A percentile compares a stretch with the other conserved stretches of the same genome.
These are phyloP conservation scores for Microctenopoma steveboyesi DNA, from an alignment of 2,797 vertebrate genomes.

Conservation along the genomic window DNA sequence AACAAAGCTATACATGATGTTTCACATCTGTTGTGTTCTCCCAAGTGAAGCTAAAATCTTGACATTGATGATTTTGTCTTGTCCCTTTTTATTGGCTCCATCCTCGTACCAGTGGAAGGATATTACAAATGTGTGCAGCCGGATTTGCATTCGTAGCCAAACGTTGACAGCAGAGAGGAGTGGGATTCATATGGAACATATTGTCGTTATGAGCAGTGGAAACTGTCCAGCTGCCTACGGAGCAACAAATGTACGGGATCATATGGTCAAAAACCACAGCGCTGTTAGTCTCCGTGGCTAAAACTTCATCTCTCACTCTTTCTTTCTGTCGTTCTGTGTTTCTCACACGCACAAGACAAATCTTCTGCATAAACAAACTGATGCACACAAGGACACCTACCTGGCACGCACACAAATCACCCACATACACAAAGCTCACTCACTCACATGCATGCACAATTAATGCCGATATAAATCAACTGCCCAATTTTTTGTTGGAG, in stretches of 20 bases:
- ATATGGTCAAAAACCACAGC: conserved; percentile 61
- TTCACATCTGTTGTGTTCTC: conserved; percentile 33
- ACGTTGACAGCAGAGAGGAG: conserved; percentile 61
- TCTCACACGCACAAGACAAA: conserved; percentile 25
- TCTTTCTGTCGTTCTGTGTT: too few relatives aligned
- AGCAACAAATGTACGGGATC: conserved; percentile 63
- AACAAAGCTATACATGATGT: conserved; percentile 2
- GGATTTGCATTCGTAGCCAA: conserved; percentile 49
- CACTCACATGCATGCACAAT: conserved; percentile 61
- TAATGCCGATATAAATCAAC: conserved; percentile 75
- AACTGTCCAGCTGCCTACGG: conserved; percentile 70
- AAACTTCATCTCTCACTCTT: conserved; percentile 30
- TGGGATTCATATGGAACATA: conserved; percentile 74
- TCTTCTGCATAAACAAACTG: conserved; percentile 60
- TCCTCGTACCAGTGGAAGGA: conserved; percentile 54
- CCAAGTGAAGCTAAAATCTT: conserved; percentile 17
- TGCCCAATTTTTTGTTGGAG: conserved; percentile 59
- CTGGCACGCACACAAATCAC: conserved; percentile 51
- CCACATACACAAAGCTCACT: conserved; percentile 30
- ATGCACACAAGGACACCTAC: conserved; percentile 63
- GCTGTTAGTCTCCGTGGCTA: conserved; percentile 47
- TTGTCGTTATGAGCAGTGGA: conserved; percentile 75
- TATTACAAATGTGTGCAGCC: conserved; percentile 57
- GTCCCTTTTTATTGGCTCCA: conserved; percentile 55
- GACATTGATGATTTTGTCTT: conserved; percentile 59